phyloP scores from a whole-genome alignment of 2,888 invertebrate genomes.

The Cephus sareptanus region DNA sequence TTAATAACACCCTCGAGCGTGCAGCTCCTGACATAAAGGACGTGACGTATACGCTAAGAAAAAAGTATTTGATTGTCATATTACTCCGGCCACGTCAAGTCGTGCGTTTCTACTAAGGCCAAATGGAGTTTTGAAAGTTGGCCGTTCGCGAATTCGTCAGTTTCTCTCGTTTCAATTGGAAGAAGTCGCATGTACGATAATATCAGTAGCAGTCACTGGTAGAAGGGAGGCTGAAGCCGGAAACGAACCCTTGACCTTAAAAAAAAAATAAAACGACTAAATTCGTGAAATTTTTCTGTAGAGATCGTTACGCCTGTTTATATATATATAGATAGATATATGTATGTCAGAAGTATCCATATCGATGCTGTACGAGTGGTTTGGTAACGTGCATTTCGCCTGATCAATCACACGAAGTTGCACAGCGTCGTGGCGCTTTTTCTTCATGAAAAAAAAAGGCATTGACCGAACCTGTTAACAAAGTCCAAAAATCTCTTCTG shows the following conservation, averaged over 20 bases:
- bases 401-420: neutral
- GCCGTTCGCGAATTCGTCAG: neutral
- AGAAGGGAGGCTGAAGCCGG: neutral
- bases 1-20: neutral
- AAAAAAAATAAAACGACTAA: neutral
- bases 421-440: neutral
- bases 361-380: neutral
- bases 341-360: neutral
- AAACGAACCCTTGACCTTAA: neutral
- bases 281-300: neutral
- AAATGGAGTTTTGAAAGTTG: neutral
- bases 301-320: too few species aligned
- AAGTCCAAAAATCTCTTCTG: neutral
- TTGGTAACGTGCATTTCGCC: neutral
- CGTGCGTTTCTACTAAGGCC: neutral
- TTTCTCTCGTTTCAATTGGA: neutral
- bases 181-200: neutral
- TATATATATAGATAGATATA: too few species aligned
- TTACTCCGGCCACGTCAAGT: neutral
- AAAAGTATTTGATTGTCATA: neutral
- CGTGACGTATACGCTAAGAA: neutral
- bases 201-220: neutral
- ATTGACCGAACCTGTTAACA: neutral
- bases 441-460: neutral
- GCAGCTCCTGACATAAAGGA: neutral